Evolutionary conservation across 37 sponge, comb jelly and placozoan genomes (phyloP), one percentile per base, ranked within the genome.

Genomic region (Spongilla lacustris): DNA sequence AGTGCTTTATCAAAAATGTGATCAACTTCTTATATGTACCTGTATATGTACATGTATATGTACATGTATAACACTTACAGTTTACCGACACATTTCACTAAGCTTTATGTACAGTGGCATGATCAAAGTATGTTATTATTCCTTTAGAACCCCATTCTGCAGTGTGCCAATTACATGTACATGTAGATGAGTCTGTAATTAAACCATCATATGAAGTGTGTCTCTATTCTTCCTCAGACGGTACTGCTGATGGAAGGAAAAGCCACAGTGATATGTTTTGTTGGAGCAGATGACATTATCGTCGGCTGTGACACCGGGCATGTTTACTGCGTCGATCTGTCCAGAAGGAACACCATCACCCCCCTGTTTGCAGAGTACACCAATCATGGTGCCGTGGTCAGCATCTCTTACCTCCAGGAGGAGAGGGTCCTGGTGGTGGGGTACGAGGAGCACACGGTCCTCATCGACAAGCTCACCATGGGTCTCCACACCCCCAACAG

Each of bases 281-380:
- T 82, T 27, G 24, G 46, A 21, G 76, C 66, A 19, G 46, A 36
- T 30, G 81, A 84, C 13, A 35, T 90, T 50, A 25, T 90, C 8
- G 69, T 84, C n/a, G 90, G 81, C 10, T 81, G 79, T 30, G 17
- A 37, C 30, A 81, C 85, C 66, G 90, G 29, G 8, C 37, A 50
- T 11, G 28, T 85, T 2, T 66, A 76, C 68, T 26, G 69, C 41
- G 75, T 50, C 68, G 69, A 80, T 28, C 34, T 75, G 46, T 75
- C 32, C 35, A 37, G 46, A 36, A 6, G 4, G 34, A 36, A 2
- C 36, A 24, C 25, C 33, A 35, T 6, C 41, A 9, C 76, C 32
- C 9, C 76, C 36, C 76, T 35, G 76, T 76, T 36, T 17, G 14
- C 33, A 10, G 26, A 34, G 10, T 14, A 36, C 41, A 28, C 21